A percentile compares a stretch with the other conserved stretches of the same genome.
phyloP scores from a whole-genome alignment of 2,888 invertebrate genomes.

The Agrypnus murinus region DNA sequence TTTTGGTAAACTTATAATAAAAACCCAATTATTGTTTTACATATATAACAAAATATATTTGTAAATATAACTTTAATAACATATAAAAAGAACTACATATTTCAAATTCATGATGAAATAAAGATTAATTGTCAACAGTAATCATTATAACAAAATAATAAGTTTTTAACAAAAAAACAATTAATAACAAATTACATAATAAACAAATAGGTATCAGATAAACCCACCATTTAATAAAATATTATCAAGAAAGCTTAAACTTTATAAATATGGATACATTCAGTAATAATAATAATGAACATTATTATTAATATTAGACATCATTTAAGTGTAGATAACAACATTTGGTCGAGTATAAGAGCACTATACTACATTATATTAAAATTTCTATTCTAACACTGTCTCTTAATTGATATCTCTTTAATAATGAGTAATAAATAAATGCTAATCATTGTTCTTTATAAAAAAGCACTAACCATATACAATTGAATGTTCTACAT shows the following conservation, averaged over 20 bases:
- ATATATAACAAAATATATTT: slow-evolving; percentile 21
- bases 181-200: slow-evolving; percentile 7
- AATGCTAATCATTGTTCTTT: too few species aligned
- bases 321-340: neutral
- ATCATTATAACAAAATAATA: slow-evolving; percentile 6
- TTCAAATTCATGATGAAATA: too few species aligned
- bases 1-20: too few species aligned
- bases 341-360: slow-evolving; percentile 8
- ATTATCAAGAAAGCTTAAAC: neutral
- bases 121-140: slow-evolving; percentile 10
- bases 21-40: too few species aligned
- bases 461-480: too few species aligned
- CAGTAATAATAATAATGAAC: neutral
- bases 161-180: slow-evolving; percentile 5
- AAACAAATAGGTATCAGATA: slow-evolving; percentile 6
- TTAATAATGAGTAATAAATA: too few species aligned
- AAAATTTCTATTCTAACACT: too few species aligned
- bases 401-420: too few species aligned
- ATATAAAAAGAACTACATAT: slow-evolving; percentile 6
- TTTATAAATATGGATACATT: neutral
- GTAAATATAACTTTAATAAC: neutral
- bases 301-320: neutral
- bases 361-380: neutral
- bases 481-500: too few species aligned
- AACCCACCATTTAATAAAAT: neutral